These are phyloP conservation scores for Spialia ferax DNA, from an alignment of 2,888 invertebrate genomes.

Conservation along the genomic window DNA sequence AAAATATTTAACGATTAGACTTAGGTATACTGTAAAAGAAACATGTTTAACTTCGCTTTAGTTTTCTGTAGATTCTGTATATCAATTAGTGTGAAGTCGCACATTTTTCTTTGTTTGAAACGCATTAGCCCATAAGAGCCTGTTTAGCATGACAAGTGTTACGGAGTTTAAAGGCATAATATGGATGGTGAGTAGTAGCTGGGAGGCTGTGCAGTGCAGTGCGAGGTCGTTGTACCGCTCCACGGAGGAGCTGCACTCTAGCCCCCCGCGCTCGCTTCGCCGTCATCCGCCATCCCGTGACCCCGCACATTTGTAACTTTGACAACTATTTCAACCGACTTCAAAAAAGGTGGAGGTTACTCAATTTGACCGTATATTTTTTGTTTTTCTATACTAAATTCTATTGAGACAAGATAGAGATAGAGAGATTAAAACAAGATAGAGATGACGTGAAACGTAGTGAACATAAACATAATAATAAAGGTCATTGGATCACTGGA, in stretches of 20 bases:
- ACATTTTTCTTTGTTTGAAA: not conserved
- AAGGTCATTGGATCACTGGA: no score
- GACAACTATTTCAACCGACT: conserved; percentile 45
- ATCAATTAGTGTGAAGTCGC: not conserved
- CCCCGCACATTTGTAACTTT: conserved; percentile 58
- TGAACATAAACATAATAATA: no score
- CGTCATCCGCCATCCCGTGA: conserved; percentile 50
- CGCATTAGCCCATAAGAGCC: not conserved
- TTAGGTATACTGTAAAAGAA: no score
- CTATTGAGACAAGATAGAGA: no score
- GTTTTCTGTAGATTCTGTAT: not conserved
- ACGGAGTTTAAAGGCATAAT: conserved; percentile 64
- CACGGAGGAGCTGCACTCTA: conserved; percentile 65
- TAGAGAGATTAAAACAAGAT: no score
- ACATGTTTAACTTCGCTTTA: not conserved
- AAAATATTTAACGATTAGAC: no score
- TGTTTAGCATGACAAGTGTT: conserved; percentile 47
- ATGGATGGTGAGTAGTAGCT: conserved; percentile 59
- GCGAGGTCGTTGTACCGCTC: conserved; percentile 75
- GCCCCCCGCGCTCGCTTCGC: conserved; percentile 51
- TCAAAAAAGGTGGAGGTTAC: no score
- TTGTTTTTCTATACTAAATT: no score
- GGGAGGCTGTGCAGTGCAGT: conserved; percentile 63
- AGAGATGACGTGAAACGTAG: no score
- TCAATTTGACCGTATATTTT: no score